A percentile compares a stretch with the other conserved stretches of the same genome.
Conservation (phyloP, 1,140 invertebrate species). For the Gryllus bimaculatus region DNA sequence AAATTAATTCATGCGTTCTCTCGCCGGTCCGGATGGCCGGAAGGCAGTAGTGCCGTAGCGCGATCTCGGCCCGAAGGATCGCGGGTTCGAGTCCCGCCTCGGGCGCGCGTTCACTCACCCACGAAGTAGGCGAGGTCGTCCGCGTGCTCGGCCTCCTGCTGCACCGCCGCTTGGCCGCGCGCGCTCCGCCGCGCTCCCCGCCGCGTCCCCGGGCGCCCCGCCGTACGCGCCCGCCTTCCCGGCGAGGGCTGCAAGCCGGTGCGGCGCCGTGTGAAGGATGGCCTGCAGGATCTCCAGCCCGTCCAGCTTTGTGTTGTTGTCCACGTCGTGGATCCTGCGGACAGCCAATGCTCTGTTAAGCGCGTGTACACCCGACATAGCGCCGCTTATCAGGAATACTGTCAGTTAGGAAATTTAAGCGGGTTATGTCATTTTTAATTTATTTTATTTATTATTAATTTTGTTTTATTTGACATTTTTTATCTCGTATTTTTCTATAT, state of each 20-base stretch:
- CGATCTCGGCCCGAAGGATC: no score
- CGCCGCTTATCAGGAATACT: no score
- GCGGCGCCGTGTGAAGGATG: conserved; percentile 36
- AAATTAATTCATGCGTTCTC: neutral
- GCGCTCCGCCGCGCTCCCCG: no score
- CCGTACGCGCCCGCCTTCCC: conserved; percentile 9
- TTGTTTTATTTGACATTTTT: no score
- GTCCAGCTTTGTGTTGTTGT: conserved; percentile 69
- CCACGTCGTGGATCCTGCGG: conserved; percentile 65
- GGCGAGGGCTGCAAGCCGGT: conserved; percentile 8
- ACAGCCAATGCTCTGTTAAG: no score
- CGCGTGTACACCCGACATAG: neutral
- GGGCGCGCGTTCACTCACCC: conserved; percentile 19
- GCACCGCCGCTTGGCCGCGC: neutral
- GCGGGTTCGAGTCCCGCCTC: no score
- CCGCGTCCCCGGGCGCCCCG: neutral
- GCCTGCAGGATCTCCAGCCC: conserved; percentile 63
- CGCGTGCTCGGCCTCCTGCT: neutral
- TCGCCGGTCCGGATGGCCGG: no score
- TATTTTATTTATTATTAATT: no score
- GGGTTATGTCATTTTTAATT: no score
- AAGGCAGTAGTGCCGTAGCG: no score
- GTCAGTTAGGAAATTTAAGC: no score
- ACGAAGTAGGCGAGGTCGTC: conserved; percentile 25
- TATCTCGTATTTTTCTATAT: no score